Conservation (phyloP, 2,888 invertebrate genomes). For the Augiades crinisus region DNA sequence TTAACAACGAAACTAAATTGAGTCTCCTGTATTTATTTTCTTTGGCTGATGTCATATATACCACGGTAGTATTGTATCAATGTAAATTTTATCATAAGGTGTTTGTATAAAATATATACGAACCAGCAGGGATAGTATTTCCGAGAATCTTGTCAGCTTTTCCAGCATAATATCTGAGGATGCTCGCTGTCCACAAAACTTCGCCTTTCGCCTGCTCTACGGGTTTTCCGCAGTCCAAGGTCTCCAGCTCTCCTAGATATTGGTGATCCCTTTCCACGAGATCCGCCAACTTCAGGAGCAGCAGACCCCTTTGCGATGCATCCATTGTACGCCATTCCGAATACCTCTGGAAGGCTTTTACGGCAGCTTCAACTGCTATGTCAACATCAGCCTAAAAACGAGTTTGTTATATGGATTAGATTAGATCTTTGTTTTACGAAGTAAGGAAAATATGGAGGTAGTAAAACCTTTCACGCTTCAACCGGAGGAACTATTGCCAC, state of each 20-base stretch:
- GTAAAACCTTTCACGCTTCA: too few species aligned
- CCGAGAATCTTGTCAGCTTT: conserved; percentile 94
- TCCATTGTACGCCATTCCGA: conserved; percentile 90
- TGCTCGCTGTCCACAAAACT: conserved; percentile 79
- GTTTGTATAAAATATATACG: neutral
- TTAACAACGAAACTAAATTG: too few species aligned
- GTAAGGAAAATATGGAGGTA: neutral
- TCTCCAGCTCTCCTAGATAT: conserved; percentile 91
- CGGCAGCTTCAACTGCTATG: conserved; percentile 89
- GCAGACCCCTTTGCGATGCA: conserved; percentile 88
- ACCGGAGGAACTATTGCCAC: too few species aligned
- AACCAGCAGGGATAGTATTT: conserved; percentile 85
- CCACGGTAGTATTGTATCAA: too few species aligned
- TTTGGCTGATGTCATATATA: too few species aligned
- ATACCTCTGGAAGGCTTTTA: conserved; percentile 86
- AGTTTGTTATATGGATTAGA: too few species aligned
- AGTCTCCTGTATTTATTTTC: too few species aligned
- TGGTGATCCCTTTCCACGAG: conserved; percentile 87
- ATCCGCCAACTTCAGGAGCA: conserved; percentile 87
- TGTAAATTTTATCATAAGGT: too few species aligned
- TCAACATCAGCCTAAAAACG: conserved; percentile 86
- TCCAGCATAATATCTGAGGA: conserved; percentile 92
- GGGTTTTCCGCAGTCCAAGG: conserved; percentile 96
- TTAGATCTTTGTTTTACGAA: neutral
- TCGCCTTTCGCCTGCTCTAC: conserved; percentile 86